A percentile compares a stretch with the other conserved stretches of the same genome.
phyloP scores from a whole-genome alignment of 2,113 vertebrate genomes.

The Mellivora capensis region DNA sequence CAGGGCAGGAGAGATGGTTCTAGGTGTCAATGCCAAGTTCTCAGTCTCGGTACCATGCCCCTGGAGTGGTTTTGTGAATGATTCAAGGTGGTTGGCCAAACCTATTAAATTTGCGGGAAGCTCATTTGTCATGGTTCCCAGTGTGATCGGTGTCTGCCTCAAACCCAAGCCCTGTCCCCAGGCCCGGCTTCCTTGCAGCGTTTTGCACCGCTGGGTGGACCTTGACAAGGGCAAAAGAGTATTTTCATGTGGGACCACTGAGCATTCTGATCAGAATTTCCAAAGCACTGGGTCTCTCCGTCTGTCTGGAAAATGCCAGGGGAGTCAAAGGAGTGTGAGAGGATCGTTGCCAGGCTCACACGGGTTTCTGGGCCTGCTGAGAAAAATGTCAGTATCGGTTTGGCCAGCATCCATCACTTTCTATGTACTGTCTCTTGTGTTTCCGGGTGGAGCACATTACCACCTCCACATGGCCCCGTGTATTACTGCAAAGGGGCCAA shows the following conservation, averaged over 20 bases:
- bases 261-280: neutral
- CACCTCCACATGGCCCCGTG: neutral
- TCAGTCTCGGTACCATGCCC: neutral
- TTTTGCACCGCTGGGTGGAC: neutral
- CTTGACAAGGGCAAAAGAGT: fast-evolving
- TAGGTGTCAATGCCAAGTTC: neutral
- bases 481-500: neutral
- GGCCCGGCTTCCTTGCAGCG: neutral
- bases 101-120: neutral
- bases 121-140: neutral
- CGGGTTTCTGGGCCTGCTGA: neutral
- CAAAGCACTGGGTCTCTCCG: neutral
- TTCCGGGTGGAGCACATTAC: neutral
- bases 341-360: neutral
- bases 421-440: neutral
- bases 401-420: neutral
- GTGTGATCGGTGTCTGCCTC: neutral
- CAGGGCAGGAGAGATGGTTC: neutral
- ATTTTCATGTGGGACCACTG: neutral
- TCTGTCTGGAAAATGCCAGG: neutral
- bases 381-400: neutral
- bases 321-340: neutral
- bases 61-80: neutral
- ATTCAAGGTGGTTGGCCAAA: neutral
- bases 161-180: neutral